Evolutionary conservation across 2,797 vertebrate species (phyloP), one percentile per base, ranked within the genome.

Genomic region (Bradypodion pumilum): DNA sequence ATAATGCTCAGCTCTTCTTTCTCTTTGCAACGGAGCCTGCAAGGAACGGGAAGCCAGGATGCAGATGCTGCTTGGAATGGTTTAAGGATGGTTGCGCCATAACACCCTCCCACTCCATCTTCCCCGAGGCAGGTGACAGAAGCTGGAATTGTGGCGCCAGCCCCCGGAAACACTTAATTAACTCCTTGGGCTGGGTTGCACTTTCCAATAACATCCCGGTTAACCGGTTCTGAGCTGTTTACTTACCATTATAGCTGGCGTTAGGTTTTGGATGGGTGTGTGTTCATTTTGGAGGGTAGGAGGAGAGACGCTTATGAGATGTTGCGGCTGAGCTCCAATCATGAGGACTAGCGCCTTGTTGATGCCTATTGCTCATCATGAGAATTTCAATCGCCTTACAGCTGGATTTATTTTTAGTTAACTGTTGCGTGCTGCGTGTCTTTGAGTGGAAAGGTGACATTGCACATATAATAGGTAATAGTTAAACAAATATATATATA

Each of bases 81-180:
- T 32, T 27, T 16, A 32, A 52, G 65, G 74, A 25, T 13, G 7
- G 8, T 85, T 85, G 79, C 73, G 7, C 76, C 80, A 74, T 1
- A 4, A 23, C 5, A 5, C 32, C 49, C 83, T 12, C 44, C 66
- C 46, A 27, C 74, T 76, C 74, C 35, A 7, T 60, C 42, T 68
- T 62, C 72, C 69, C 6, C 7, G 0, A 56, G 65, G 81, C 65
- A 65, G 89, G 89, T 79, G 4, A 88, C 80, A 35, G 65, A 49
- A 49, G 52, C 32, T 77, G 74, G 25, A 63, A 37, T 40, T 25
- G 84, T 85, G 84, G 84, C 84, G 84, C 93, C 91, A 88, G 79
- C 80, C 76, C n/a, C 89, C 87, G 88, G 94, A 94, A 93, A 90
- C 63, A 35, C 88, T 90, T 92, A 93, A 94, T 93, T 94, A 94